Evolutionary conservation across 2,888 invertebrate genomes (phyloP), one percentile per base, ranked within the genome.

Genomic region (Steromphala cineraria): DNA sequence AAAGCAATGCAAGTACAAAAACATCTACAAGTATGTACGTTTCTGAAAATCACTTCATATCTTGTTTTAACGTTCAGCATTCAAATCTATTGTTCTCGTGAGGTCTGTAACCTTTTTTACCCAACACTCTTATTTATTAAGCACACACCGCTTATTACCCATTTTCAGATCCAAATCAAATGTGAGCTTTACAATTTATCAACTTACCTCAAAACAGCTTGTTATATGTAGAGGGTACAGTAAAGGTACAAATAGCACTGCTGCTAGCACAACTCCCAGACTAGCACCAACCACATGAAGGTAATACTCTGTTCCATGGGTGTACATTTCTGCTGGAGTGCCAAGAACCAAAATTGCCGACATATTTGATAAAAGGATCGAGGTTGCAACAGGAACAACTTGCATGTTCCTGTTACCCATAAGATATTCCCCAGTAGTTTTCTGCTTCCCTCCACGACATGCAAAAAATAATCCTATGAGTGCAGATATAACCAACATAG

Each of bases 301-400:
- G 46, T 77, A 83, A 77, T 87, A 90, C 82, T 87, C 84, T 15
- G 89, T 86, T 17, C 91, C 91, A 78, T 86, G 88, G 15, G 85
- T 84, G 78, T 91, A 92, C 81, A 90, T 87, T 80, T 91, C 91
- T 2, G 90, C 88, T 1, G 90, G 90, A 2, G 87, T 88, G 0
- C 90, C 90, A 7, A 91, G 86, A 53, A 92, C 83, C 40, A 91
- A 86, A 46, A 92, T 89, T 78, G 91, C 92, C 13, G 91, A 90
- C 84, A 91, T 91, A 82, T 91, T 91, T 74, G 88, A 89, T 3
- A 91, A 90, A 21, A 92, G 85, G 55, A 91, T 82, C 13, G 90
- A 90, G 56, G 89, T 81, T 0, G 90, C 81, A 2, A 90, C 87
- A 5, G 91, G 90, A 4, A 84, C 55, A 10, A 89, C 78, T 17